Evolutionary conservation across 1,140 invertebrate genomes (phyloP).

Genomic region (Stegodyphus mimosarum): DNA sequence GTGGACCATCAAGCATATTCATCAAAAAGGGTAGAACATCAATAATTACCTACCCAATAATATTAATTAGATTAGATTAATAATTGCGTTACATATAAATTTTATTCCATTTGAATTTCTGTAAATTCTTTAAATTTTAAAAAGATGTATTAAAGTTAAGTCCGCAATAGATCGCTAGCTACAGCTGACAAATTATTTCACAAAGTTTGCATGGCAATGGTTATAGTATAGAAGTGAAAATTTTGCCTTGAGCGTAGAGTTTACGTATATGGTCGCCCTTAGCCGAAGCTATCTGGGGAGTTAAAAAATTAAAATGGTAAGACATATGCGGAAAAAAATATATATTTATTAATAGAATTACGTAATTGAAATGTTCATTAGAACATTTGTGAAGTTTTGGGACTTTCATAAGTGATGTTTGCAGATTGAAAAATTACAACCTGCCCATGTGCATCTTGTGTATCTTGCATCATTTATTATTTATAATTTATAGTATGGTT

Average conservation of each 20-base stretch:
- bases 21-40: no score
- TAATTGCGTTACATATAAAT: no score
- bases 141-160: no score
- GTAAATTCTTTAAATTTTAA: no score
- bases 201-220: no score
- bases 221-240: neutral
- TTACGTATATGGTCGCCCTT: constrained; percentile 23
- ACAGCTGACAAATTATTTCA: no score
- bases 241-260: neutral
- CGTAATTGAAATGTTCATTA: neutral
- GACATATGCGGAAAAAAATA: neutral
- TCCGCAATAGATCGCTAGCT: no score
- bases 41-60: no score
- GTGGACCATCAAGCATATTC: no score
- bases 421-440: neutral
- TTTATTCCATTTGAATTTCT: no score
- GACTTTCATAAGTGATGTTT: neutral
- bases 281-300: constrained; percentile 46
- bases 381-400: neutral
- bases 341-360: neutral
- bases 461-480: neutral
- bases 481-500: neutral
- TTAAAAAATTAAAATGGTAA: neutral
- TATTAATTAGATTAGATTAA: no score
- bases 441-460: neutral